These are phyloP conservation scores for Sula dactylatra DNA, from an alignment of 2,113 vertebrate species.

Conservation along the genomic window DNA sequence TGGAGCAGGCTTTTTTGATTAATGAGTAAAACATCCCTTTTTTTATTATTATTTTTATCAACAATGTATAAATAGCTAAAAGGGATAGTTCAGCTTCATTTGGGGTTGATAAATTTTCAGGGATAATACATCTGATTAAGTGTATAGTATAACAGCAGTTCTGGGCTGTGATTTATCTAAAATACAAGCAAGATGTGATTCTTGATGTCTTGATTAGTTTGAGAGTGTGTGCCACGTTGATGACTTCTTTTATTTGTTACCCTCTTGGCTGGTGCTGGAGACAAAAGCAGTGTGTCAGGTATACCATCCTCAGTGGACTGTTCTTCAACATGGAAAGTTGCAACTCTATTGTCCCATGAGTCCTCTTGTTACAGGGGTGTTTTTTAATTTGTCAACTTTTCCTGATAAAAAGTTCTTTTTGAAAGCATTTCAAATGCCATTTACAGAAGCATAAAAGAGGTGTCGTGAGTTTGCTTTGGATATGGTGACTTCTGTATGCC, in stretches of 20 bases:
- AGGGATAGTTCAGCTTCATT: not conserved
- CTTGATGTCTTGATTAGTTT: not conserved
- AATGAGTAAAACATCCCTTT: not conserved
- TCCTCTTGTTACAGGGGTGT: not conserved
- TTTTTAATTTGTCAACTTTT: not conserved
- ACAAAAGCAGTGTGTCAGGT: not conserved
- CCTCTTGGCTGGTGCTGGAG: not conserved
- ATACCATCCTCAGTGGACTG: not conserved
- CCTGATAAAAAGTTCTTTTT: not conserved
- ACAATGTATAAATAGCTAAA: not conserved
- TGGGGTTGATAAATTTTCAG: not conserved
- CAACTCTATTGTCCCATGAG: not conserved
- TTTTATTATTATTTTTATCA: not conserved
- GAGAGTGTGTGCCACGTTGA: not conserved
- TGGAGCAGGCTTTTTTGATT: not conserved
- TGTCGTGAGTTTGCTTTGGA: not conserved
- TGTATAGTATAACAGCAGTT: not conserved
- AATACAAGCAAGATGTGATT: not conserved
- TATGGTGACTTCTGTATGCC: not conserved
- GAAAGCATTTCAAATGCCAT: accelerated
- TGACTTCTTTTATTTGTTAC: not conserved
- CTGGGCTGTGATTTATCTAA: not conserved
- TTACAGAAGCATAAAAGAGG: not conserved
- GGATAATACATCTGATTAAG: not conserved
- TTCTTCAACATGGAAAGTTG: not conserved